phyloP scores from a whole-genome alignment of 2,888 invertebrate species.

The Idaea biselata region DNA sequence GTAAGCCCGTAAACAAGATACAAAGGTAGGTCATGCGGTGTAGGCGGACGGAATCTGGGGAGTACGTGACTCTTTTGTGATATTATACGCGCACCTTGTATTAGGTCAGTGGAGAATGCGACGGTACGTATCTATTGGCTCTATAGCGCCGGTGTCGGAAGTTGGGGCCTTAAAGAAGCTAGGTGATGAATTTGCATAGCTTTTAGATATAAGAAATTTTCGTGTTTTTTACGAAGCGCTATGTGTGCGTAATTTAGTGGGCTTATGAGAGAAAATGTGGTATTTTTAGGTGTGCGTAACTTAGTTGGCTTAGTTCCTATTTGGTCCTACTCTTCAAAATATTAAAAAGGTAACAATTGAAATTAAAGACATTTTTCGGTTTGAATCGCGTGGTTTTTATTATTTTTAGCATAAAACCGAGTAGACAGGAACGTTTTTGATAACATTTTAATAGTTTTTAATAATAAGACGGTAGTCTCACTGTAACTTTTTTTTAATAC shows the following conservation, averaged over 20 bases:
- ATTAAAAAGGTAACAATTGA: too few relatives aligned
- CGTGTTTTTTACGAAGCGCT: not conserved
- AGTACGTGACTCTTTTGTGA: conserved; percentile 36
- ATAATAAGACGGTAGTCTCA: too few relatives aligned
- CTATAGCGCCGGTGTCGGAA: not conserved
- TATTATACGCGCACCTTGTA: conserved; percentile 17
- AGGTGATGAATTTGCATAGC: not conserved
- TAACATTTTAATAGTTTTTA: too few relatives aligned
- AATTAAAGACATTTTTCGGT: too few relatives aligned
- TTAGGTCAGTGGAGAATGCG: conserved; percentile 23
- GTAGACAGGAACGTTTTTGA: too few relatives aligned
- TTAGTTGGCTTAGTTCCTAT: too few relatives aligned
- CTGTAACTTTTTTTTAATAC: too few relatives aligned
- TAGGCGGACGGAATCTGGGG: conserved; percentile 13
- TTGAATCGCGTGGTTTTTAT: too few relatives aligned
- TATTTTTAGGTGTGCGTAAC: too few relatives aligned
- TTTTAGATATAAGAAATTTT: not conserved
- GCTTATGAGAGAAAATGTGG: too few relatives aligned
- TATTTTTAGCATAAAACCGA: too few relatives aligned
- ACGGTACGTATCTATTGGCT: not conserved
- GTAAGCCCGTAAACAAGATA: conserved; percentile 31
- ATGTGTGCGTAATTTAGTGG: not conserved
- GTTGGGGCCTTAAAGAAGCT: not conserved
- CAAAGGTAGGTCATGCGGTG: conserved; percentile 30
- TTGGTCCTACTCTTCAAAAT: too few relatives aligned